Conservation (phyloP, 1,140 invertebrate species). For the honey bee (Apis mellifera) region Amel_HAv3.1 CM009941.2:11945501-11946000, state of each 20-base stretch:
- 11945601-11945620: slow-evolving; percentile 1
- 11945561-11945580: slow-evolving; percentile 54
- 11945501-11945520: slow-evolving; percentile 40
- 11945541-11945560: slow-evolving; percentile 51
- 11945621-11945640: slow-evolving; percentile 52
- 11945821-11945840: neutral
- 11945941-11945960: too few relatives aligned
- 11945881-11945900: too few relatives aligned
- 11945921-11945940: neutral
- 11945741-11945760: slow-evolving; percentile 36
- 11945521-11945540: slow-evolving; percentile 10
- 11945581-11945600: slow-evolving; percentile 32
- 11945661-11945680: neutral
- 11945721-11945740: slow-evolving; percentile 60
- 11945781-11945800: neutral
- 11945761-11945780: slow-evolving; percentile 55
- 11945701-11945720: slow-evolving; percentile 57
- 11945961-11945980: too few relatives aligned
- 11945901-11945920: neutral
- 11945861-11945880: neutral
- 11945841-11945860: neutral
- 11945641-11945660: neutral
- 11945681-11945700: slow-evolving; percentile 56
- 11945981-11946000: too few relatives aligned
- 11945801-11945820: neutral